A percentile compares a stretch with the other conserved stretches of the same genome.
Evolutionary conservation across 2,113 vertebrate species (phyloP).

Genomic region (Cynocephalus volans): DNA sequence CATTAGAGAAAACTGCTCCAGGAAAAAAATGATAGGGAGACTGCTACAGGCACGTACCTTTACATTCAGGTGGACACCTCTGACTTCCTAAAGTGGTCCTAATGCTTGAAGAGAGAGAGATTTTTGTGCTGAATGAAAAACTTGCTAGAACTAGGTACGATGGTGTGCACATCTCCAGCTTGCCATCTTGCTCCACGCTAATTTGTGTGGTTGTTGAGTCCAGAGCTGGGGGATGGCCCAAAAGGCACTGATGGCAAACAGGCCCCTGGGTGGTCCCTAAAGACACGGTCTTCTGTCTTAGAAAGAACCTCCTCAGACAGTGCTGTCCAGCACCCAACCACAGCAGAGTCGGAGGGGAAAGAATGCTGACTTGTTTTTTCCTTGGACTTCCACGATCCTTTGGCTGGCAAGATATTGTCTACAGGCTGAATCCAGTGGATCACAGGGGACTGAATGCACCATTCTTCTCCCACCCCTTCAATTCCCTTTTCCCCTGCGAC

Average conservation of each 20-base stretch:
- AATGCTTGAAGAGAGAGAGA: conserved; percentile 10
- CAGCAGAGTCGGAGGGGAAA: conserved; percentile 39
- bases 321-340: conserved; percentile 63
- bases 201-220: not conserved
- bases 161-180: not conserved
- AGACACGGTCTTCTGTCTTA: conserved; percentile 58
- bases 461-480: not conserved
- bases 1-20: not conserved
- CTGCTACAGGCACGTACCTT: not conserved
- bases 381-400: conserved; percentile 56
- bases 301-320: conserved; percentile 58
- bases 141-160: not conserved
- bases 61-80: not conserved
- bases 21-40: not conserved
- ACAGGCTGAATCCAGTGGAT: not conserved
- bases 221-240: not conserved
- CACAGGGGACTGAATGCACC: not conserved
- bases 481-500: not conserved
- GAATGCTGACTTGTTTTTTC: conserved; percentile 61
- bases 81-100: conserved; percentile 31
- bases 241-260: not conserved
- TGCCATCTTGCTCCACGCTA: not conserved
- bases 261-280: not conserved
- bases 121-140: conserved; percentile 15
- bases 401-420: not conserved